Evolutionary conservation across 2,797 vertebrate genomes (phyloP).

Genomic region (Pangasius mekongensis): DNA sequence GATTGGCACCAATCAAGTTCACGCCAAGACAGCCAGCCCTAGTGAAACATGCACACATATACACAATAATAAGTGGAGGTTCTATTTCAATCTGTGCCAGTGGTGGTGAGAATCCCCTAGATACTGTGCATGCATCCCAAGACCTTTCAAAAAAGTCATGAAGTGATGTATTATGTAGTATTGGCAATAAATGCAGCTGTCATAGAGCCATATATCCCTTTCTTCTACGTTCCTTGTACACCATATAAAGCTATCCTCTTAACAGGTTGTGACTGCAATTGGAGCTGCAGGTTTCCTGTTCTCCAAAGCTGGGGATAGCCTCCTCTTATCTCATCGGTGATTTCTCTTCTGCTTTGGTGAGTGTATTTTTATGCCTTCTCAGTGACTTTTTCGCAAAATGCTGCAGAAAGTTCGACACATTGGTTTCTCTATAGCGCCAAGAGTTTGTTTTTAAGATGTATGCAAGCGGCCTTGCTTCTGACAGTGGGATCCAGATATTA

Average conservation of each 20-base stretch:
- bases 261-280: neutral
- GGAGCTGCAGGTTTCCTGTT: neutral
- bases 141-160: neutral
- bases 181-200: neutral
- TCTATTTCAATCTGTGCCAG: neutral
- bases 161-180: neutral
- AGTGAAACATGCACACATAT: constrained; percentile 23
- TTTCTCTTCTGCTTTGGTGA: neutral
- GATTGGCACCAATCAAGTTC: constrained; percentile 95
- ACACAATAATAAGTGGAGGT: neutral
- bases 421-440: neutral
- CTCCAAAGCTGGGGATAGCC: neutral
- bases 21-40: constrained; percentile 98
- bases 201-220: neutral
- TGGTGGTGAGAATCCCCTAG: neutral
- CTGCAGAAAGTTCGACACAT: neutral
- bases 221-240: neutral
- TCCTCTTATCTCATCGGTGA: neutral
- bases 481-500: neutral
- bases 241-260: neutral
- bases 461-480: neutral
- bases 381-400: neutral
- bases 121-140: neutral
- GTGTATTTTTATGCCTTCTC: neutral
- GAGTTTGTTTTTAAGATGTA: neutral